phyloP scores from a whole-genome alignment of 1,140 invertebrate genomes.

The Hylaeus anthracinus region DNA sequence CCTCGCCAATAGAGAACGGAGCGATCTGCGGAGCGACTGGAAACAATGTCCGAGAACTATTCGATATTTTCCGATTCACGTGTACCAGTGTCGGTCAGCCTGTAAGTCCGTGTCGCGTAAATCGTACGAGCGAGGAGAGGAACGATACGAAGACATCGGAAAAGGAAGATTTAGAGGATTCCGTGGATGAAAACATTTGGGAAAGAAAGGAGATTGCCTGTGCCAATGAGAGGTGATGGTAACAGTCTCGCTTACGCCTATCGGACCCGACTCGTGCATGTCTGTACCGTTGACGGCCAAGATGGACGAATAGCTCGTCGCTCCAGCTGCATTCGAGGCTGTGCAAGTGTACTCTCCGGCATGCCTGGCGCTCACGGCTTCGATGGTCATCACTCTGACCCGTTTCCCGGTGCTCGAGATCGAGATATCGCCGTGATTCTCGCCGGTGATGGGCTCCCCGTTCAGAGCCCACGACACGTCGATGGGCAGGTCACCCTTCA shows the following conservation, averaged over 20 bases:
- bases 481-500: constrained; percentile 86
- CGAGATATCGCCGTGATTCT: constrained; percentile 60
- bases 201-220: constrained; percentile 14
- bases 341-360: constrained; percentile 91
- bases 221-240: constrained; percentile 28
- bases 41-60: constrained; percentile 48
- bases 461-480: constrained; percentile 85
- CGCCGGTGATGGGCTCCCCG: constrained; percentile 68
- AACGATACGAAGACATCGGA: not conserved
- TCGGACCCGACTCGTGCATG: constrained; percentile 42
- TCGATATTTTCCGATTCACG: not conserved
- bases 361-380: constrained; percentile 87
- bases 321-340: constrained; percentile 86
- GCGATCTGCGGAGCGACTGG: constrained; percentile 85
- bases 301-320: constrained; percentile 84
- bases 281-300: constrained; percentile 87
- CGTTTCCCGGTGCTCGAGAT: constrained; percentile 82
- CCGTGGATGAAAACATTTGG: not conserved
- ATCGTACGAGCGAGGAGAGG: not conserved
- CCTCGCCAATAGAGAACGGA: constrained; percentile 85
- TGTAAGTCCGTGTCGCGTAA: not conserved
- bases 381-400: constrained; percentile 88
- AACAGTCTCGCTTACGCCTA: constrained; percentile 19
- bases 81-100: constrained; percentile 10
- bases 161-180: too few relatives aligned